These are phyloP conservation scores for Prolemur simus DNA, from an alignment of 2,113 vertebrate species.

Conservation along the genomic window DNA sequence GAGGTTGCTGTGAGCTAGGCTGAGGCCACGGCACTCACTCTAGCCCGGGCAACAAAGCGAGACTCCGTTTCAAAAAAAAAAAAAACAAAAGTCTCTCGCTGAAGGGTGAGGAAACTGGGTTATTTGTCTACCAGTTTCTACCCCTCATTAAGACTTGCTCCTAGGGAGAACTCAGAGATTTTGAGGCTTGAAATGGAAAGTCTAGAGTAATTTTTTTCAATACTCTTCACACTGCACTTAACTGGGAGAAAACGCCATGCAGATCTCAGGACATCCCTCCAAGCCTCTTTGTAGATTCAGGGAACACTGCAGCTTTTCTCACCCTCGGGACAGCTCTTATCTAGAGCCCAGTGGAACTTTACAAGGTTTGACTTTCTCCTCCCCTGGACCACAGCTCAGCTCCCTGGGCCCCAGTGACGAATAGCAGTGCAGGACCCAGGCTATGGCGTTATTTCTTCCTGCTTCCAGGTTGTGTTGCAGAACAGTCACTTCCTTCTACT, in stretches of 20 bases:
- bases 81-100: background rate
- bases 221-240: background rate
- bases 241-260: background rate
- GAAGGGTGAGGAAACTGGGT: background rate
- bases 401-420: background rate
- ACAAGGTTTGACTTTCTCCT: background rate
- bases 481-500: constrained; percentile 14
- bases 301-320: background rate
- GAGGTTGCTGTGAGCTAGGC: too few species aligned
- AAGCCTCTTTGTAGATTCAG: background rate
- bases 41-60: too few species aligned
- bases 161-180: background rate
- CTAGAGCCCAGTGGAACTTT: background rate
- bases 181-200: background rate
- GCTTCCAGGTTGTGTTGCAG: background rate
- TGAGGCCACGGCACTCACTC: too few species aligned
- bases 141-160: background rate
- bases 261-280: background rate
- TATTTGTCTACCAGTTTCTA: background rate
- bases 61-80: too few species aligned
- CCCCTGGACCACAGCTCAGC: background rate
- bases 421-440: background rate
- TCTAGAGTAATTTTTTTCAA: background rate
- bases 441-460: background rate
- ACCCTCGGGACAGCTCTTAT: background rate